phyloP scores from a whole-genome alignment of 1,140 invertebrate species.

The Cecropterus lyciades region DNA sequence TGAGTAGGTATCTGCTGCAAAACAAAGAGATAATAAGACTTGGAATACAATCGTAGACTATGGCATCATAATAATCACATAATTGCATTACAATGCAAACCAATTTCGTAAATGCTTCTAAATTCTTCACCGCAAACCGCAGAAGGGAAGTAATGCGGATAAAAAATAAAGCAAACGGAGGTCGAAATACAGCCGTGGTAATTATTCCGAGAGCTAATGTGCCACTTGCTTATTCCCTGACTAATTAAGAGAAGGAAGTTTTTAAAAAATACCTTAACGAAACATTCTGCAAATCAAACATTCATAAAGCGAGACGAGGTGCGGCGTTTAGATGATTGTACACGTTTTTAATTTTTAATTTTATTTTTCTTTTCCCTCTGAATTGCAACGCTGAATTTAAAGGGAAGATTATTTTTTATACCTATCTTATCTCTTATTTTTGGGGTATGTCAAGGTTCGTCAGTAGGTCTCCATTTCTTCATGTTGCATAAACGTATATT shows the following conservation, averaged over 20 bases:
- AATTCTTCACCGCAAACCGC: slow-evolving; percentile 72
- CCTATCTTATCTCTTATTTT: neutral
- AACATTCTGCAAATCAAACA: slow-evolving; percentile 70
- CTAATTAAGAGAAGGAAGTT: slow-evolving; percentile 80
- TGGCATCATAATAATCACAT: slow-evolving; percentile 35
- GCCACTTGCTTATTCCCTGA: slow-evolving; percentile 79
- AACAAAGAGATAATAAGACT: neutral
- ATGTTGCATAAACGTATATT: neutral
- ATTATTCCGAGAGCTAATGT: slow-evolving; percentile 81
- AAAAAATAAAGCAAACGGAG: slow-evolving; percentile 56
- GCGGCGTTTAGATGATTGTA: slow-evolving; percentile 51
- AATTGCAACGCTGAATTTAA: slow-evolving; percentile 21
- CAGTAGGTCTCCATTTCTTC: neutral
- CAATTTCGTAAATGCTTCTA: slow-evolving; percentile 76
- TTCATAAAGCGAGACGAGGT: slow-evolving; percentile 64
- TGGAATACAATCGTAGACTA: slow-evolving; percentile 1
- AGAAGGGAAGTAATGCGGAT: slow-evolving; percentile 57
- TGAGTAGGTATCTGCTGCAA: neutral
- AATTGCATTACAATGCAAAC: slow-evolving; percentile 60
- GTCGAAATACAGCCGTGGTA: slow-evolving; percentile 63
- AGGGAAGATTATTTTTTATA: neutral
- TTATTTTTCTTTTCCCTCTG: slow-evolving; percentile 25
- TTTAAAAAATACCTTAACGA: slow-evolving; percentile 66
- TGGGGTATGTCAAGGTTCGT: slow-evolving; percentile 4
- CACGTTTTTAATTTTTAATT: slow-evolving; percentile 46